Percentiles rank a stretch among this genome's conserved stretches.
Evolutionary conservation across 2,797 vertebrate genomes (phyloP).

Genomic region (Neosilurus mollespiculum): DNA sequence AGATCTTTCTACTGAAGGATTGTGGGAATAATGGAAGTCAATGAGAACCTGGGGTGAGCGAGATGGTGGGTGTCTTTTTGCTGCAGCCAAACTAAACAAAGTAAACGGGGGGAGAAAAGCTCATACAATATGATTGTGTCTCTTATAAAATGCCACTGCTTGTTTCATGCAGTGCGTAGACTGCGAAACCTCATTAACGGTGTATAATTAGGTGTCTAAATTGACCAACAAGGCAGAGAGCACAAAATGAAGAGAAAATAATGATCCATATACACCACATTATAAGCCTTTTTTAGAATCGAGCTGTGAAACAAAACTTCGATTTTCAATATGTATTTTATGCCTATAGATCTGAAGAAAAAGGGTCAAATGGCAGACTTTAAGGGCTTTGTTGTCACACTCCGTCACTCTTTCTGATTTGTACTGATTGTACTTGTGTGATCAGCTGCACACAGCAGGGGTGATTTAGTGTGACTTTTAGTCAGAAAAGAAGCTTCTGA

Average conservation of each 20-base stretch:
- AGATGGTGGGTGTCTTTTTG: conserved; percentile 6
- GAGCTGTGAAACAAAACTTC: conserved; percentile 42
- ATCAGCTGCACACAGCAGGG: conserved; percentile 47
- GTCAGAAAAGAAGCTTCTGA: conserved; percentile 6
- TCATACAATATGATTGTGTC: not conserved
- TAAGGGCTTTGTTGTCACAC: conserved; percentile 47
- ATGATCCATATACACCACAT: not conserved
- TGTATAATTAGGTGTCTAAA: conserved; percentile 13
- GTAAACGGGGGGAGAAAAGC: not conserved
- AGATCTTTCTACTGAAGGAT: not conserved
- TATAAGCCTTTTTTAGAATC: conserved; percentile 27
- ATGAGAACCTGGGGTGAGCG: not conserved
- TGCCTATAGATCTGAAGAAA: conserved; percentile 42
- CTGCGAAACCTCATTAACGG: not conserved
- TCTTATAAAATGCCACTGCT: conserved; percentile 12
- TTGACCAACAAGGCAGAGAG: conserved; percentile 8
- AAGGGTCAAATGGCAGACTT: conserved; percentile 51
- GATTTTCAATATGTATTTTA: conserved; percentile 46
- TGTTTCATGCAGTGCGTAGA: not conserved
- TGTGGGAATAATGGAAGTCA: conserved; percentile 1
- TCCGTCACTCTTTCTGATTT: conserved; percentile 49
- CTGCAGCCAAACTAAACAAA: not conserved
- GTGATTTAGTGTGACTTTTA: conserved; percentile 49
- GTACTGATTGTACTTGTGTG: conserved; percentile 48
- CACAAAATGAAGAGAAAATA: not conserved